Evolutionary conservation across 2,888 invertebrate genomes (phyloP), one percentile per base, ranked within the genome.

Genomic region (Trilocha varians): DNA sequence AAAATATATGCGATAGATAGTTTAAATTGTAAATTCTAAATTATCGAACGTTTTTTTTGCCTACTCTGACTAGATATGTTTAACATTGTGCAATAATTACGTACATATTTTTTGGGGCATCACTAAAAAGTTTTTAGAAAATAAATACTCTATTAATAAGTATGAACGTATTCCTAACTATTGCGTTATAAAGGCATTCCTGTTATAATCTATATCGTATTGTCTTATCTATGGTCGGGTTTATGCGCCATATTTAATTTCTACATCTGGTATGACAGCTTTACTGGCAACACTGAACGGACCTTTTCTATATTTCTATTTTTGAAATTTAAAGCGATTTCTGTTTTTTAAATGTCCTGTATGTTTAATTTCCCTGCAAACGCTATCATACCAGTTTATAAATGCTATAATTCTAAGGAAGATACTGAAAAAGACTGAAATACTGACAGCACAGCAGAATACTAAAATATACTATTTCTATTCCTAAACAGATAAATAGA

Each of bases 11-110:
- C 82, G 80, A 78, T 65, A 67, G 79, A 74, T 80, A 78, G 52
- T 55, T 50, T 53, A 61, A 62, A 76, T 72, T 77, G 59, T 78
- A 80, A 73, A 57, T 59, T 72, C 67, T 62, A 75, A 74, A 74
- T 71, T 72, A 67, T 63, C 69, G 62, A 61, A 69, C 66, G 38
- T 38, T 38, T 34, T 56, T 65, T 70, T 70, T 66, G 64, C 67
- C 77, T 79, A 80, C 80, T 61, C 65, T 85, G 84, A 85, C 84
- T 85, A 85, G 84, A 85, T 85, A 85, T 85, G 84, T 85, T 77
- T 80, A 74, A 70, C 65, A 75, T 79, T 75, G 79, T 82, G 83
- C 78, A 69, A 65, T 67, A 60, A 47, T 55, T 57, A 61, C 59
- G 48, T 57, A 62, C 63, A 63, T 50, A 25, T 25, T 25, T 4